Base-by-base conservation (phyloP, 2,888 invertebrate species). In the Eupeodes latifasciatus region DNA sequence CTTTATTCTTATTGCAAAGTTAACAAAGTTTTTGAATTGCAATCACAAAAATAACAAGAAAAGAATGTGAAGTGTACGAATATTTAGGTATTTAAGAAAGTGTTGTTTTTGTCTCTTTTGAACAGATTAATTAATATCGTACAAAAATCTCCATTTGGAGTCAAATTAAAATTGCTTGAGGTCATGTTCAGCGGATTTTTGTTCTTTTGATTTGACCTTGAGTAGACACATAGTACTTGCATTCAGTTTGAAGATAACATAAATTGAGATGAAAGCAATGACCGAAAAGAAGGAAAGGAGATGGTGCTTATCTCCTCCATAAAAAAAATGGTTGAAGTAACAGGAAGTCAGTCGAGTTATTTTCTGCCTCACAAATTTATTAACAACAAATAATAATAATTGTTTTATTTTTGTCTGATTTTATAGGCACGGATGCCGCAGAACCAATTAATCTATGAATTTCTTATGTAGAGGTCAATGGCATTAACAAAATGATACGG, bases 301-400 rank as follows among this genome's bases (percentile, higher is more conserved):
- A 66, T 71, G 44, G 12, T 44, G 16, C 53, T 72, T 81, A 85
- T 77, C 59, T 77, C 44, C 16, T 27, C 27, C 27, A 27, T 27
- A 27, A 74, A 81, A 75, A 75, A 78, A 81, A 81, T 81, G 78
- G 57, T 51, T 85, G 81, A 81, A 71, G 40, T 53, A 47, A 72
- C 84, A 84, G 84, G 80, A 76, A 80, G 71, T 55, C 36, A 80
- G 71, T 55, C 36, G 55, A 16, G 40, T 74, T 64, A 67, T 74
- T 75, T 74, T 67, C 16, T 72, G 57, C 12, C 36, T 74, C 40
- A 67, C 67, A 67, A 74, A 55, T 74, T 74, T n/a, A 80, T 55
- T 53, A 9, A 53, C n/a, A 44, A 74, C 10, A 27, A 72, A 14
- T 47, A 40, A 10, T 12, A 9, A 53, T 5, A 61, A 67, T 67